A percentile compares a stretch with the other conserved stretches of the same genome.
Evolutionary conservation across 2,888 invertebrate species (phyloP).

Genomic region (Cactoblastis cactorum): DNA sequence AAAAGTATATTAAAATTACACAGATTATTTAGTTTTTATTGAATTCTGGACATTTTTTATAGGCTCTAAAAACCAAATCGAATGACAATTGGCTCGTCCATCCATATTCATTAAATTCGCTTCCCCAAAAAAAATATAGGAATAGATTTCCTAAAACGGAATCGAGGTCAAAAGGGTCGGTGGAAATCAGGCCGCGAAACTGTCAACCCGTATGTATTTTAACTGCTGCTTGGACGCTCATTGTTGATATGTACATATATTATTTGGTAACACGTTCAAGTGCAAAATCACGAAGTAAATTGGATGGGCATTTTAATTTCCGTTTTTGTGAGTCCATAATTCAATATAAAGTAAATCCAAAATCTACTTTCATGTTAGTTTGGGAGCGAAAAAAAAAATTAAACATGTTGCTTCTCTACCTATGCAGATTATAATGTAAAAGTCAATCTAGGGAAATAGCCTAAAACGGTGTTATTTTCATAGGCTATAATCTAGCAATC

Average conservation of each 20-base stretch:
- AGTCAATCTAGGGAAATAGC: no score
- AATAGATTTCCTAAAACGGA: constrained; percentile 7
- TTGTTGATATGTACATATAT: constrained; percentile 10
- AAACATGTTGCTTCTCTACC: no score
- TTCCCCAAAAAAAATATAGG: not conserved
- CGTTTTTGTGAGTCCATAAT: no score
- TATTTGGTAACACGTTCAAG: not conserved
- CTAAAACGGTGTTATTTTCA: no score
- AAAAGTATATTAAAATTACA: no score
- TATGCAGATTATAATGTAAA: no score
- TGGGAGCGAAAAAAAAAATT: no score
- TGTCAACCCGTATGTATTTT: not conserved
- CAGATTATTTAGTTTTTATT: no score
- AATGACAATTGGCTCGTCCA: not conserved
- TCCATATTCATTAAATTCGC: not conserved
- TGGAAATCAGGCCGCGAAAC: constrained; percentile 5
- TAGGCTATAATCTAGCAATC: no score
- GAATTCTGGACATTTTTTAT: not conserved
- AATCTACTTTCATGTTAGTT: no score
- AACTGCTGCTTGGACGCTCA: not conserved
- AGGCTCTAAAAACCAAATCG: not conserved
- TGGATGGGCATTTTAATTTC: no score
- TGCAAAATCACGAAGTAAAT: not conserved
- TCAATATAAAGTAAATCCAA: no score
- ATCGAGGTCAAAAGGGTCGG: not conserved